Conservation (phyloP, 2,113 vertebrate genomes). For the Anguilla japonica region DNA sequence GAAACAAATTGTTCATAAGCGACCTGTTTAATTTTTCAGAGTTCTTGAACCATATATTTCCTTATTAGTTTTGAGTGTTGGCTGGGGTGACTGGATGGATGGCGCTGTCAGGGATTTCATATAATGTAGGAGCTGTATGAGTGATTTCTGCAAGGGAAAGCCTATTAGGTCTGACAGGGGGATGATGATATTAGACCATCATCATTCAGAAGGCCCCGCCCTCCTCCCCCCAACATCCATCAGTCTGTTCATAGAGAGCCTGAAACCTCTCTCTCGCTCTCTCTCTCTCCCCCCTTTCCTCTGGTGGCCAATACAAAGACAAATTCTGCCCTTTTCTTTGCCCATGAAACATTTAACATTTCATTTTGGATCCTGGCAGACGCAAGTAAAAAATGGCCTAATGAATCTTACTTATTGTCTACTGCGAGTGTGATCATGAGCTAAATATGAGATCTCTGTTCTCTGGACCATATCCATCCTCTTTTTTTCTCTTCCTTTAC, state of each 20-base stretch:
- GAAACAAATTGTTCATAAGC: slow-evolving; percentile 76
- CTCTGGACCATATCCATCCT: slow-evolving; percentile 62
- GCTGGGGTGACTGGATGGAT: slow-evolving; percentile 97
- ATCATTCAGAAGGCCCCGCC: slow-evolving; percentile 97
- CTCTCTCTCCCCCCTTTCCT: slow-evolving; percentile 51
- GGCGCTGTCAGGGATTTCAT: slow-evolving; percentile 94
- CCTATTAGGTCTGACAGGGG: slow-evolving; percentile 99
- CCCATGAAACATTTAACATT: slow-evolving; percentile 99
- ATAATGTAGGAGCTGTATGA: slow-evolving; percentile 98
- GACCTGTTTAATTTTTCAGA: slow-evolving; percentile 32
- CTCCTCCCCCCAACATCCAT: slow-evolving; percentile 96
- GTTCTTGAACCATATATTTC: slow-evolving; percentile 78
- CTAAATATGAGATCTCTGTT: slow-evolving; percentile 73
- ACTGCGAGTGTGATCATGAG: slow-evolving; percentile 83
- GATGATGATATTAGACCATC: slow-evolving; percentile 99
- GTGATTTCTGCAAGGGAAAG: slow-evolving; percentile 99
- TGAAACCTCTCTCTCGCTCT: slow-evolving; percentile 53
- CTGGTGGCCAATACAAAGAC: slow-evolving; percentile 92
- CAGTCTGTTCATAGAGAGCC: slow-evolving; percentile 82
- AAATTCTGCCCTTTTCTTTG: slow-evolving; percentile 95
- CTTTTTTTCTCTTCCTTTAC: slow-evolving; percentile 55
- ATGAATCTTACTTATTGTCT: slow-evolving; percentile 99
- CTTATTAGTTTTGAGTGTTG: slow-evolving; percentile 97
- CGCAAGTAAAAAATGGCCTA: slow-evolving; percentile 97
- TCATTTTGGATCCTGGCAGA: slow-evolving; percentile 97